phyloP scores from a whole-genome alignment of 1,140 invertebrate species.

The Argopecten irradians region DNA sequence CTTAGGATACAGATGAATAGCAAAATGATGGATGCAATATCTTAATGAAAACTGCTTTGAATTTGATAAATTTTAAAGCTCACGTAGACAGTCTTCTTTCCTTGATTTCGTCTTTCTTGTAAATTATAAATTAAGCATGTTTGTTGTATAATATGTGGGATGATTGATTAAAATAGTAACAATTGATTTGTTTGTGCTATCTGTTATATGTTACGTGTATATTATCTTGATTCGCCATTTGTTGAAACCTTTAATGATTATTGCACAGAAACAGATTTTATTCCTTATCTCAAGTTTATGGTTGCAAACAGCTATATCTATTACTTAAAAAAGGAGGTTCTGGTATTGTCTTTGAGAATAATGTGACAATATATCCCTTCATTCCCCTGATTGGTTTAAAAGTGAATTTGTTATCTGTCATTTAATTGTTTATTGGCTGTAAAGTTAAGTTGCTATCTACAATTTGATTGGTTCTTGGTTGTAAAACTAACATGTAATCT shows the following conservation, averaged over 20 bases:
- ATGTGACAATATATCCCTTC: too few species aligned
- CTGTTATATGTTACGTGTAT: not conserved
- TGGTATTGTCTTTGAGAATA: too few species aligned
- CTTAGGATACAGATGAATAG: not conserved
- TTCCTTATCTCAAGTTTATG: not conserved
- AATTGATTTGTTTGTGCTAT: not conserved
- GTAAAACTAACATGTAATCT: not conserved
- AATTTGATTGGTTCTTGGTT: not conserved
- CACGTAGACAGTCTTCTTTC: not conserved
- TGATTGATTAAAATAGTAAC: not conserved
- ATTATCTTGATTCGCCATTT: not conserved
- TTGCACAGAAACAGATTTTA: not conserved
- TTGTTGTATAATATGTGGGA: not conserved
- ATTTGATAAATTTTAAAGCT: not conserved
- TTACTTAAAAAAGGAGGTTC: not conserved
- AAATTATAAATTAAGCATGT: not conserved
- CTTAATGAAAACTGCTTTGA: not conserved
- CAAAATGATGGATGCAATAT: not conserved
- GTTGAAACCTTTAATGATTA: conserved; percentile 18
- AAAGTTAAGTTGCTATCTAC: not conserved
- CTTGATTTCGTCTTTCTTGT: not conserved
- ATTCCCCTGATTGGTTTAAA: too few species aligned
- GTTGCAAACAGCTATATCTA: not conserved
- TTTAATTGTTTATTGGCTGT: not conserved
- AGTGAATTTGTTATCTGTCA: too few species aligned